Conservation (phyloP, 2,113 vertebrate genomes). For the Tympanuchus pallidicinctus region DNA sequence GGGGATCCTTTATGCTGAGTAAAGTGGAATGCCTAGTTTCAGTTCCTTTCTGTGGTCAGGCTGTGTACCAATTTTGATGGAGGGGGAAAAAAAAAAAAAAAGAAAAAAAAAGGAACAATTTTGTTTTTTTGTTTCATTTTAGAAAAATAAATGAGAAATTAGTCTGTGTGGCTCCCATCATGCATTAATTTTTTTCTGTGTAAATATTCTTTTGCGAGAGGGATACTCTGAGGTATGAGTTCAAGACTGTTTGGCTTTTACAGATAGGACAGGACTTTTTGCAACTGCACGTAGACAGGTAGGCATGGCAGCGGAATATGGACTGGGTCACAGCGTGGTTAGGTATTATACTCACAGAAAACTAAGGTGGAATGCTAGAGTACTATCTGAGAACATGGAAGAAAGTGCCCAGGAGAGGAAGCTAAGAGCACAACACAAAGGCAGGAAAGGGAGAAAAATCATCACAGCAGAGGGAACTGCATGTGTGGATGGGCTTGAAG, state of each 20-base stretch:
- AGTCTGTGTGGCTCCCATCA: background rate
- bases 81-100: background rate
- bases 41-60: conserved; percentile 25
- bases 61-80: background rate
- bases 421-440: background rate
- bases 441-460: background rate
- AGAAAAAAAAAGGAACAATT: background rate
- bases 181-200: background rate
- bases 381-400: background rate
- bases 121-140: background rate
- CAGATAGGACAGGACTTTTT: background rate
- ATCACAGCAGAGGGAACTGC: accelerated
- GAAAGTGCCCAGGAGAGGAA: background rate
- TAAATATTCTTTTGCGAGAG: background rate
- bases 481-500: accelerated
- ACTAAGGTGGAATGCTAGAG: background rate
- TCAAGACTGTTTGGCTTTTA: background rate
- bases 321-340: background rate
- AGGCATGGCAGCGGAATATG: background rate
- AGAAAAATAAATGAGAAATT: background rate
- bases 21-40: conserved; percentile 50
- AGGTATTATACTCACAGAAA: background rate
- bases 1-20: conserved; percentile 37
- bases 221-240: background rate
- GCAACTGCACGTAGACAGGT: background rate